Base-by-base conservation (phyloP, 2,888 invertebrate genomes). In the Himalopsyche tibetana region DNA sequence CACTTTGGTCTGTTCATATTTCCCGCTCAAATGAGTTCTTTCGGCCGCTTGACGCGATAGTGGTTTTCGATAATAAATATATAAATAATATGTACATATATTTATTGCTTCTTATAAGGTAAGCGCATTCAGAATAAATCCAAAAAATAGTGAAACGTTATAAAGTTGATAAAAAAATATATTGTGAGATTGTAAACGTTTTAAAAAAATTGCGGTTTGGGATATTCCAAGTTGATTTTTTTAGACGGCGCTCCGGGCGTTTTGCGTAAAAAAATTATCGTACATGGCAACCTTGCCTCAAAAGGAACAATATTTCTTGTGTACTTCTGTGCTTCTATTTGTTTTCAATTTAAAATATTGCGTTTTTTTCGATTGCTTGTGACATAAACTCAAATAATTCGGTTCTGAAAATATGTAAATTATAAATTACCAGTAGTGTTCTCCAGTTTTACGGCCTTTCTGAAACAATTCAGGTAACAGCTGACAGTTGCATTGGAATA, bases 401-500 rank as follows among this genome's bases (percentile, higher is more conserved):
- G 56, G 19, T 40, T 74, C 42, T 55, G 82, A 80, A 81, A 84
- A 79, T 84, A 84, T 84, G 86, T 84, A 80, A 82, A 84, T 86
- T 82, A 55, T 83, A 28, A 82, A 55, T 84, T 86, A 80, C 12
- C 55, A 56, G 79, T 84, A 17, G 82, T 63, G 80, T 56, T 82
- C 38, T 74, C 74, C 83, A 74, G 83, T 84, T 82, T 80, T 45
- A 55, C 45, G 79, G 36, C 55, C 82, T 79, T 84, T 84, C 79
- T 84, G 45, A 51, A 80, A 84, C 42, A 86, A 86, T 42, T 84
- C 86, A 86, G 84, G 84, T 86, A 86, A 84, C 86, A 86, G 84
- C 84, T 84, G 84, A 79, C 86, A 86, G 86, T 84, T 84, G 84
- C 82, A 86, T 86, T 84, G 86, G 86, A 86, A 80, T 69, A 80